Evolutionary conservation across 2,888 invertebrate genomes (phyloP), one percentile per base, ranked within the genome.

Genomic region (Acronicta leporina): DNA sequence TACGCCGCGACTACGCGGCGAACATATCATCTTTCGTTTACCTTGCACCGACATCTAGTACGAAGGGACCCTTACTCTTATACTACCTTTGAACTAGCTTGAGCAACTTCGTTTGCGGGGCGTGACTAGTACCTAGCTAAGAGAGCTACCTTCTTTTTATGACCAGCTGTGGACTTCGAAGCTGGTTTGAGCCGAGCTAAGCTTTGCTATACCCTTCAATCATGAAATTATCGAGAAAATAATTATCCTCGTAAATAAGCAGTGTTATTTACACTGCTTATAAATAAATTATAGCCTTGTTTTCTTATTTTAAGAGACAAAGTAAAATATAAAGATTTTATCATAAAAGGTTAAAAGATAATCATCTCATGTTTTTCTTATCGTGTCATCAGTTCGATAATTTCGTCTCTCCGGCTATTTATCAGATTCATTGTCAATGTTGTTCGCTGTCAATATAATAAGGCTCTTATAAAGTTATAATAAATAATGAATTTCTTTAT

Each of bases 401-500:
- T 70, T 74, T 70, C 48, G 74, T 55, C 50, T 55, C 43, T 6
- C 41, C 45, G 30, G 50, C 64, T 64, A 46, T 69, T 70, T 69
- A 74, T 70, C 75, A 70, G 64, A 70, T 74, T 69, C 51, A 56
- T 63, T 74, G 75, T 70, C 70, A 74, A 69, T 54, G 64, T 63
- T 74, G 57, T 74, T 58, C 53, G 42, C 40, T 69, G 69, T 69
- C 75, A 51, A 16, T 25, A 25, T 63, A 63, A 74, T 68, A 74
- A 46, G 41, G 47, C 0, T 57, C 3, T 49, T 48, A 47, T 44
- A 43, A 45, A 47, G 54, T 43, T 73, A 43, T 55, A 20, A 45
- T 38, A 38, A 38, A 43, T 55, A 20, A 45, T 35, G n/a, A 35
- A 38, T 54, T 44, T 41, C 53, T 43, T 50, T 60, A 16, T 30